Conservation (phyloP, 2,113 vertebrate genomes). For the Lates calcarifer region DNA sequence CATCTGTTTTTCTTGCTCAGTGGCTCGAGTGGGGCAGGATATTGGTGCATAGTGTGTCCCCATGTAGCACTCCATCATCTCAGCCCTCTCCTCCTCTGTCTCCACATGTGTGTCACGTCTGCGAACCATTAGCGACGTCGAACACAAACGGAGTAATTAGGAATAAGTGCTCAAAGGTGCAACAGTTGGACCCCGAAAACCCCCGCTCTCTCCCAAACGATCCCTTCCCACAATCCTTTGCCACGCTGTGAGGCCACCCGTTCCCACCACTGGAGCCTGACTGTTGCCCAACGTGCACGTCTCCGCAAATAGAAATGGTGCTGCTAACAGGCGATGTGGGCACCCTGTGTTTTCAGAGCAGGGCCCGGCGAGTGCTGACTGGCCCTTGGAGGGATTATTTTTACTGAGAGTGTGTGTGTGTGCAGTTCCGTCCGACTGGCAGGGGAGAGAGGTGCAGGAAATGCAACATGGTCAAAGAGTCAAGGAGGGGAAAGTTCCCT, state of each 20-base stretch:
- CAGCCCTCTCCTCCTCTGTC: conserved; percentile 43
- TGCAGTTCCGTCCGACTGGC: conserved; percentile 64
- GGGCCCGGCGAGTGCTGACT: conserved; percentile 77
- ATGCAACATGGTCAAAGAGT: conserved; percentile 71
- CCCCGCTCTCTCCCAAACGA: conserved; percentile 38
- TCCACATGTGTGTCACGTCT: conserved; percentile 73
- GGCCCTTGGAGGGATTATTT: conserved; percentile 76
- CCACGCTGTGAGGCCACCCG: conserved; percentile 51
- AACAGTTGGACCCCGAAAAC: conserved; percentile 64
- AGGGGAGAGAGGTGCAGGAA: conserved; percentile 64
- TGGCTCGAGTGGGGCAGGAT: conserved; percentile 56
- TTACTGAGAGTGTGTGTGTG: conserved; percentile 71
- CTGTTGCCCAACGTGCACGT: conserved; percentile 70
- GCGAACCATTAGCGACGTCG: conserved; percentile 77
- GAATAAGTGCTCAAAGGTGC: conserved; percentile 85
- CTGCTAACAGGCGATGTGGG: conserved; percentile 81
- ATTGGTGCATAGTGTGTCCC: conserved; percentile 54
- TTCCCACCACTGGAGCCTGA: conserved; percentile 73
- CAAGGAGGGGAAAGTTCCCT: conserved; percentile 75
- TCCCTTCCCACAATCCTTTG: conserved; percentile 70
- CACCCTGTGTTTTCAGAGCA: conserved; percentile 79
- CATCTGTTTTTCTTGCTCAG: conserved; percentile 69
- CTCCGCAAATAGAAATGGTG: conserved; percentile 79
- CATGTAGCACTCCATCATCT: conserved; percentile 66
- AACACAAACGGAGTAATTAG: conserved; percentile 80